Base-by-base conservation (phyloP, 2,113 vertebrate species). In the Pseudorhombus dupliciocellatus region DNA sequence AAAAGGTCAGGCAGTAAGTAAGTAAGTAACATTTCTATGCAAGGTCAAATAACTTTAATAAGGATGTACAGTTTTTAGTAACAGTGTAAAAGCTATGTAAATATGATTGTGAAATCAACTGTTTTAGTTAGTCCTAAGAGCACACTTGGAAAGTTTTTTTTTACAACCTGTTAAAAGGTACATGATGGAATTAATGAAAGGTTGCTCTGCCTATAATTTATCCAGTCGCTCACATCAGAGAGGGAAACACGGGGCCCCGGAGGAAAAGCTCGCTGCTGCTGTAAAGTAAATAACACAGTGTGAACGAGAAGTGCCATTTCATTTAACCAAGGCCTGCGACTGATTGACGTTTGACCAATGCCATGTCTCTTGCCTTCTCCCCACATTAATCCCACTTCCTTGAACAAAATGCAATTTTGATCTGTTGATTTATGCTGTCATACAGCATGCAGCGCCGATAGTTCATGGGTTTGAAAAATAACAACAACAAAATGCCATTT, bases 341-440 rank as follows among this genome's bases (percentile, higher is more conserved):
- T 88, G 89, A 91, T 79, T 88, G 91, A 90, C 80, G 30, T 85
- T 88, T 90, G 88, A 88, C 89, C 88, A 84, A 66, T 83, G 73
- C 76, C 69, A 70, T 82, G 79, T 88, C 80, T 88, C 75, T 60
- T 64, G 70, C 76, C 81, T 76, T 84, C 69, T 81, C 72, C 65
- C 12, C 50, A 71, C 85, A 88, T 86, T 89, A 89, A 89, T 90
- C 86, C 83, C 70, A 67, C 79, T 85, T 81, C 76, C 63, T 72
- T 62, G 67, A 73, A 80, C 81, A 67, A 83, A 91, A 88, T 86
- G 84, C 73, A 76, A 83, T 84, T 80, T 74, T 56, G 86, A 75
- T 85, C 66, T n/a, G 72, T 85, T 88, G 89, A 88, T 86, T 89
- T 79, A 77, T 59, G 73, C 80, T 81, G 83, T 77, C 90, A 86